Evolutionary conservation across 1,140 invertebrate species (phyloP).

Genomic region (Sarcophaga bullata): DNA sequence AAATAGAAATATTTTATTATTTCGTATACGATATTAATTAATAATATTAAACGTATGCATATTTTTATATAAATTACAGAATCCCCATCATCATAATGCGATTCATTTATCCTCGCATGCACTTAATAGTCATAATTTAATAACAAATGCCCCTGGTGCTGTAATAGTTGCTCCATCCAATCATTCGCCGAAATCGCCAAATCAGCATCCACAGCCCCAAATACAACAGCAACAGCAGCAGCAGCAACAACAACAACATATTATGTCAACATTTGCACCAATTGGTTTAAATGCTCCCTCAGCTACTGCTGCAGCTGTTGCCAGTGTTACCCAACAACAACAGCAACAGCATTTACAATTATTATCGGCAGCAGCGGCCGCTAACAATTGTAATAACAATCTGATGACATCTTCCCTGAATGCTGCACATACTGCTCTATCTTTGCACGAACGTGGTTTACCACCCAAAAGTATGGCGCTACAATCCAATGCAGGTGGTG

Average conservation of each 20-base stretch:
- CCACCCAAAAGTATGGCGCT: slow-evolving; percentile 58
- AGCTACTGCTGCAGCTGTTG: slow-evolving; percentile 58
- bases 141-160: slow-evolving; percentile 49
- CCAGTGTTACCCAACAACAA: slow-evolving; percentile 58
- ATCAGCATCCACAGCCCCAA: slow-evolving; percentile 58
- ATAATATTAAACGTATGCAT: no score
- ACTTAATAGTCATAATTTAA: slow-evolving; percentile 65
- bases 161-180: slow-evolving; percentile 46
- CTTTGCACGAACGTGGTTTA: slow-evolving; percentile 55
- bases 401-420: slow-evolving; percentile 64
- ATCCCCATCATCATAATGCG: slow-evolving; percentile 51
- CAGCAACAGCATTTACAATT: slow-evolving; percentile 63
- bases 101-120: slow-evolving; percentile 65
- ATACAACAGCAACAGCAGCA: slow-evolving; percentile 47
- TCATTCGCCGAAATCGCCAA: slow-evolving; percentile 65
- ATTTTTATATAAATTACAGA: slow-evolving; percentile 46
- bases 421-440: slow-evolving; percentile 51
- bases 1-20: no score
- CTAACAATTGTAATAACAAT: slow-evolving; percentile 51
- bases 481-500: slow-evolving; percentile 46
- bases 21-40: no score
- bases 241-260: slow-evolving; percentile 41
- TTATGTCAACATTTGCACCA: slow-evolving; percentile 44
- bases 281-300: slow-evolving; percentile 19
- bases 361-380: slow-evolving; percentile 53